Conservation (phyloP, 2,888 invertebrate genomes). For the Mantis religiosa region DNA sequence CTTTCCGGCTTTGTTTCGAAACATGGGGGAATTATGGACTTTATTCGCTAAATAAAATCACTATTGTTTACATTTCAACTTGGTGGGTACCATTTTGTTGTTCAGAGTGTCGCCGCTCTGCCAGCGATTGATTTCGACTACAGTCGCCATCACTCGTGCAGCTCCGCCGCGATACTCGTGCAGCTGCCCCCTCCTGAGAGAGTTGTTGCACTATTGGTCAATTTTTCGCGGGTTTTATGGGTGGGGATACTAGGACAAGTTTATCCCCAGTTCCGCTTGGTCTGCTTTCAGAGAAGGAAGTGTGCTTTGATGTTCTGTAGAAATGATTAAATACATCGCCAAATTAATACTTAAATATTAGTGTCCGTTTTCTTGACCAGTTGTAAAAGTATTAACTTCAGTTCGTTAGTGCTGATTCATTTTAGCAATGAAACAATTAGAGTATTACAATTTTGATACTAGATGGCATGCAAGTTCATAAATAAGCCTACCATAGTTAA, state of each 20-base stretch:
- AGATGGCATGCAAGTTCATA: too few species aligned
- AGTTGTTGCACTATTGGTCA: neutral
- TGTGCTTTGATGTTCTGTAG: neutral
- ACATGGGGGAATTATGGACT: too few species aligned
- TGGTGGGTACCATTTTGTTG: neutral
- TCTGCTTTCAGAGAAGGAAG: neutral
- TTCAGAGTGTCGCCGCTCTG: neutral
- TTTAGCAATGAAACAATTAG: too few species aligned
- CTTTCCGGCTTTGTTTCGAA: too few species aligned
- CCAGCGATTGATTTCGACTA: neutral
- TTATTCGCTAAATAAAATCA: too few species aligned
- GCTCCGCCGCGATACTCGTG: neutral
- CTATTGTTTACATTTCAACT: too few species aligned
- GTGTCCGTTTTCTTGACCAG: neutral
- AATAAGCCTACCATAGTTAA: too few species aligned
- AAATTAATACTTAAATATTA: neutral
- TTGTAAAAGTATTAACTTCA: too few species aligned
- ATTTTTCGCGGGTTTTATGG: neutral
- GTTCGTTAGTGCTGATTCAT: too few species aligned
- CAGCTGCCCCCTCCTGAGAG: neutral
- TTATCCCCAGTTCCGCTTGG: neutral
- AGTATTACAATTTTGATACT: too few species aligned
- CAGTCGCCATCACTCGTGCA: neutral
- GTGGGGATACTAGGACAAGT: neutral
- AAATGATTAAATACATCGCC: neutral